These are phyloP conservation scores for Zapornia atra DNA, from an alignment of 2,113 vertebrate genomes.

Conservation along the genomic window DNA sequence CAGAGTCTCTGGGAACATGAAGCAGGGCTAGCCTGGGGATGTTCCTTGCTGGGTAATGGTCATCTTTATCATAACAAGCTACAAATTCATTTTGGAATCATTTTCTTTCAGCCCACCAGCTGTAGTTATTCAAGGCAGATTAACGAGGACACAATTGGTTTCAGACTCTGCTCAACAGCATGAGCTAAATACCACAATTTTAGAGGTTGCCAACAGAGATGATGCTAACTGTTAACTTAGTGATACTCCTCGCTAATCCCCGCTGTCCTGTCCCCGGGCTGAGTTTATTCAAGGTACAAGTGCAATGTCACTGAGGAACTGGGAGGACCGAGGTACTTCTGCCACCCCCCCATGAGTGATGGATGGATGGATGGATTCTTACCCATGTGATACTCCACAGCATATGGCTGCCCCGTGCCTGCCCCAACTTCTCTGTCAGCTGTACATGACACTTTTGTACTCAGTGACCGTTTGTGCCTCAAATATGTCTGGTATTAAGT, in stretches of 20 bases:
- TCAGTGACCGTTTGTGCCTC: background rate
- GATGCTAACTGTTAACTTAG: background rate
- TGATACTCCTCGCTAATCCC: background rate
- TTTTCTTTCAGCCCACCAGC: conserved; percentile 66
- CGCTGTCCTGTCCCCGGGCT: background rate
- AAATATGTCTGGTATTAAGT: background rate
- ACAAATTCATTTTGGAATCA: conserved; percentile 58
- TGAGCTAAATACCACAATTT: conserved; percentile 37
- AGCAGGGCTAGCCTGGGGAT: background rate
- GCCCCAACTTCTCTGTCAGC: background rate
- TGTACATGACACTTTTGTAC: background rate
- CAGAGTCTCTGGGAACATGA: background rate
- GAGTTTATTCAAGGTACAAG: background rate
- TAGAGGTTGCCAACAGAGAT: conserved; percentile 14
- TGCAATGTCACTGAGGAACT: background rate
- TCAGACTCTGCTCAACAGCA: conserved; percentile 35
- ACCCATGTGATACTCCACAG: background rate
- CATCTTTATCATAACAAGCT: conserved; percentile 51
- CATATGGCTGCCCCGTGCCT: background rate
- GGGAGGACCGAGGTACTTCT: background rate
- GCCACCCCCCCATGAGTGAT: no score
- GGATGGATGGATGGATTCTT: background rate
- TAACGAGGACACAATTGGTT: conserved; percentile 53
- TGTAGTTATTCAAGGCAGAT: conserved; percentile 64
- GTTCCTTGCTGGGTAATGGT: conserved; percentile 13